Base-by-base conservation (phyloP, 1,140 invertebrate genomes). In the Anoplolepis gracilipes region DNA sequence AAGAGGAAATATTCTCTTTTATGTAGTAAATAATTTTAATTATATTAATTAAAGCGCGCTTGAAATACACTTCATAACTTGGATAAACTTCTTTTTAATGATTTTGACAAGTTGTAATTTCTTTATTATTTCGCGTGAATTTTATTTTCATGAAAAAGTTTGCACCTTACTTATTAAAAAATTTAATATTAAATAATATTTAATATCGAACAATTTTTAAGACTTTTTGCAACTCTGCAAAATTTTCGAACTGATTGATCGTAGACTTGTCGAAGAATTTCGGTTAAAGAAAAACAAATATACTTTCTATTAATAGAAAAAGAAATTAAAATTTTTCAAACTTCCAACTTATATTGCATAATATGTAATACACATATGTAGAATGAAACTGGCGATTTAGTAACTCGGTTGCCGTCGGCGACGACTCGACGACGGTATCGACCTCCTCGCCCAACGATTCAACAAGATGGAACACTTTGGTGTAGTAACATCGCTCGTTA, bases 401-500 rank as follows among this genome's bases (percentile, higher is more conserved):
- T 30, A 25, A 55, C 30, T 55, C 46, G 76, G 65, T 78, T 19
- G 65, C 22, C 33, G 33, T 39, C 64, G 30, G n/a, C 49, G 30
- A 70, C 30, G 6, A 57, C 55, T 79, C 33, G 64, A 79, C 77
- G 36, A 55, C n/a, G 13, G n/a, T 70, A 57, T 81, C 65, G 78
- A 81, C 33, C 16, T 39, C 16, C 64, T 39, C 49, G 30, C 16
- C 13, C 49, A 22, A 36, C 22, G 30, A 69, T 69, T 42, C 49
- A 53, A 82, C 33, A 42, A 59, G 77, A 39, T 39, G 62, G n/a
- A 79, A 59, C 16, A 19, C 8, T 30, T 46, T 25, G 67, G 19
- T 5, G 67, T 39, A 57, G 22, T 25, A 70, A 55, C 33, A 16
- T 55, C 53, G 65, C 49, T 57, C 65, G 65, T 82, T 82, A 59